Evolutionary conservation across 2,888 invertebrate genomes (phyloP), one percentile per base, ranked within the genome.

Genomic region (Epistrophella euchroma): DNA sequence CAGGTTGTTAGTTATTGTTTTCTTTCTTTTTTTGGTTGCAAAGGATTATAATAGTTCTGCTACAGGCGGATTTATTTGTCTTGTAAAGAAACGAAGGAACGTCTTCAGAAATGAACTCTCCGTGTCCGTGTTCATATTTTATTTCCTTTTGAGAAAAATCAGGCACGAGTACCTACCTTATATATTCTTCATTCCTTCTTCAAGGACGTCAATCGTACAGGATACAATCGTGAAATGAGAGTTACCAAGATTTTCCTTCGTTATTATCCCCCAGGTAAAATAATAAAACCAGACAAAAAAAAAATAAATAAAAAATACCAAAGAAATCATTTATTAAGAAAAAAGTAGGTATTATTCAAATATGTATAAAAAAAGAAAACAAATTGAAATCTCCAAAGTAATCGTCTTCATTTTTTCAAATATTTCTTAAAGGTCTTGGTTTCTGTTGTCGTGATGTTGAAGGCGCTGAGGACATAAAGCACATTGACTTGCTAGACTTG

Each of bases 221-320:
- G 45, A 71, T 70, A 60, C 52, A 58, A 43, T 50, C 74, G 35
- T 75, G 52, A 25, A 81, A 96, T 96, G 95, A 95, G 94, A 91
- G 92, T 96, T 81, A 92, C 94, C 77, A 95, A 95, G 92, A 94
- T 96, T 89, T 95, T 95, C 91, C 92, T 96, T 37, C 93, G 96
- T 79, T 96, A 96, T 90, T 95, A 95, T 89, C 96, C 96, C 0
- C 96, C 96, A 85, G 96, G 96, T 94, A 90, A 89, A 85, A 11
- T 19, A 35, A 17, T 37, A 56, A 28, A n/a, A n/a, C n/a, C 4
- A 25, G 6, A 50, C 2, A 22, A 22, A 47, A 45, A 13, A 13
- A 52, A 32, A 64, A 25, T 7, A 22, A 19, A 58, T 10, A 60
- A 10, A 10, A 55, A 17, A 15, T 52, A 50, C 37, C 56, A 35